These are phyloP conservation scores for Loxodonta africana DNA, from an alignment of 2,113 vertebrate genomes.

Conservation along the genomic window DNA sequence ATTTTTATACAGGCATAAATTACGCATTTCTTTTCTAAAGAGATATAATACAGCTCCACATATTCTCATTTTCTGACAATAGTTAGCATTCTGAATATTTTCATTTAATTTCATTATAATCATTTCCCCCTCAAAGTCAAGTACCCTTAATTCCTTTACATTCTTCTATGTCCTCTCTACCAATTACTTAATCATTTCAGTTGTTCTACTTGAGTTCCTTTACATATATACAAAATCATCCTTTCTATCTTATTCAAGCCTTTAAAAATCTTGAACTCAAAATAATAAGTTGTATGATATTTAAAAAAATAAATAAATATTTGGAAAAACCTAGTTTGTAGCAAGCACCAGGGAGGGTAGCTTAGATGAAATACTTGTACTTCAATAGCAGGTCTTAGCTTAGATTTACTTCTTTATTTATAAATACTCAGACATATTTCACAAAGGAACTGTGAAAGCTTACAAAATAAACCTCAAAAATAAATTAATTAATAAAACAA, in stretches of 20 bases:
- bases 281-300: neutral
- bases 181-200: conserved; percentile 12
- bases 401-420: conserved; percentile 22
- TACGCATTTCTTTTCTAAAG: conserved; percentile 28
- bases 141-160: conserved; percentile 3
- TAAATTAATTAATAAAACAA: neutral
- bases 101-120: conserved; percentile 23
- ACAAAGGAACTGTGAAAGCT: neutral
- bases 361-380: neutral
- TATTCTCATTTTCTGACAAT: neutral
- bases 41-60: neutral
- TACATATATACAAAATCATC: neutral
- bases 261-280: neutral
- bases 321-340: neutral
- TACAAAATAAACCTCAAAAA: neutral
- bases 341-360: neutral
- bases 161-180: neutral
- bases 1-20: conserved; percentile 34
- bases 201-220: conserved; percentile 10
- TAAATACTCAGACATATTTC: neutral
- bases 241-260: neutral
- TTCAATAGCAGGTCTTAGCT: conserved; percentile 23
- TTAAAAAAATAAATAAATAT: neutral
- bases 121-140: neutral
- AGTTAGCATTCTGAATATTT: neutral